Percentiles rank a stretch among this genome's conserved stretches.
Evolutionary conservation across 2,888 invertebrate genomes (phyloP).

Genomic region (Agrypnus murinus): DNA sequence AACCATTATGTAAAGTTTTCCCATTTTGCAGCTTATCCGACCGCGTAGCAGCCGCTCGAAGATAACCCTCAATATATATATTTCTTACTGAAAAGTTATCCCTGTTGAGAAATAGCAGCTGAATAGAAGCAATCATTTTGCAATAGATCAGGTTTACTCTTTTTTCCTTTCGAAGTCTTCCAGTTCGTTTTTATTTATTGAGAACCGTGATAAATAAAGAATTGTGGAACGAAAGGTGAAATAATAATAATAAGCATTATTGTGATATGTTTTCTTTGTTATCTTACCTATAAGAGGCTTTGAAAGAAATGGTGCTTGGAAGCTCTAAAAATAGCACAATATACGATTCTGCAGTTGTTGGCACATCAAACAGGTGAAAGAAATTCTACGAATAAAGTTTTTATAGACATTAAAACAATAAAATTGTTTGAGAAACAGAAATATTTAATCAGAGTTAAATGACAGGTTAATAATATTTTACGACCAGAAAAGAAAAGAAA

Average conservation of each 20-base stretch:
- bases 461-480: too few species aligned
- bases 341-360: not conserved
- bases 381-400: too few species aligned
- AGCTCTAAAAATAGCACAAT: conserved; percentile 1
- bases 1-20: conserved; percentile 21
- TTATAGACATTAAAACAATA: too few species aligned
- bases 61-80: conserved; percentile 22
- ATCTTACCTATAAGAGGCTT: not conserved
- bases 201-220: conserved; percentile 3
- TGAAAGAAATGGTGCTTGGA: not conserved
- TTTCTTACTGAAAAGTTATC: conserved; percentile 12
- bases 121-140: conserved; percentile 2
- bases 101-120: not conserved
- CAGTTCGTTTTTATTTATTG: not conserved
- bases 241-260: too few species aligned
- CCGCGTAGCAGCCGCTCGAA: conserved; percentile 1
- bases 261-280: not conserved
- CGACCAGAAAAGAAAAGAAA: too few species aligned
- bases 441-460: too few species aligned
- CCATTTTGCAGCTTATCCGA: conserved; percentile 16
- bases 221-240: not conserved
- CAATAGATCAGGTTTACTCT: not conserved
- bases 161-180: not conserved
- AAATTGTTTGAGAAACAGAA: too few species aligned
- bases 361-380: not conserved